Conservation (phyloP, 2,888 invertebrate species). For the Hydriomena furcata region DNA sequence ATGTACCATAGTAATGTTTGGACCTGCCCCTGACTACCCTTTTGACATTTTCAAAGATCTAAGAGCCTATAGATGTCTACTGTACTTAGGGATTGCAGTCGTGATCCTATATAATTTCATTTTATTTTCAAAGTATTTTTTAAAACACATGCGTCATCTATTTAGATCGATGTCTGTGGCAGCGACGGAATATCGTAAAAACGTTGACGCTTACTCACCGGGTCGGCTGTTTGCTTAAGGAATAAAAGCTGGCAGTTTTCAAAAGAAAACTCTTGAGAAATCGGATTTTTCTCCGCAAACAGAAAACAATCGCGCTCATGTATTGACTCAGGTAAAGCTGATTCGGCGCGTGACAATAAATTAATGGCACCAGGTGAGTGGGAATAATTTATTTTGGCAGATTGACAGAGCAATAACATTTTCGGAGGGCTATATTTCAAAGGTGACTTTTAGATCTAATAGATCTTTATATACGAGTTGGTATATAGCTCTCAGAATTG, state of each 20-base stretch:
- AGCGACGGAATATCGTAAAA: conserved; percentile 16
- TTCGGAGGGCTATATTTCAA: neutral
- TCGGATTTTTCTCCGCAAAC: conserved; percentile 23
- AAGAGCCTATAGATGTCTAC: too few relatives aligned
- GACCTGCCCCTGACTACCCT: too few relatives aligned
- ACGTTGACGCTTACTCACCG: conserved; percentile 16
- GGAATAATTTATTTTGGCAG: conserved; percentile 18
- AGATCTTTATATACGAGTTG: too few relatives aligned
- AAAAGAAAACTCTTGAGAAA: conserved; percentile 20
- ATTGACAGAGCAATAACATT: conserved; percentile 7
- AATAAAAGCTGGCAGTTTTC: conserved; percentile 20
- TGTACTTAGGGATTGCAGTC: too few relatives aligned
- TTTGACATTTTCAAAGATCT: too few relatives aligned
- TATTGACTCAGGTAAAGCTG: conserved; percentile 20
- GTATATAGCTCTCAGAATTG: too few relatives aligned
- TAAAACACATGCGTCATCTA: too few relatives aligned
- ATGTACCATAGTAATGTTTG: too few relatives aligned
- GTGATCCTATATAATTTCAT: too few relatives aligned
- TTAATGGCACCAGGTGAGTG: conserved; percentile 13
- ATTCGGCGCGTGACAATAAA: conserved; percentile 14
- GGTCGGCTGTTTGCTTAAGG: conserved; percentile 19
- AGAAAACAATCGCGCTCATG: conserved; percentile 21
- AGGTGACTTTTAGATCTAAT: neutral
- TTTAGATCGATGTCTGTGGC: too few relatives aligned
- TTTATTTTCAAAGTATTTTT: too few relatives aligned